A percentile compares a stretch with the other conserved stretches of the same genome.
phyloP scores from a whole-genome alignment of 1,140 invertebrate species.

The Hylaeus volcanicus region DNA sequence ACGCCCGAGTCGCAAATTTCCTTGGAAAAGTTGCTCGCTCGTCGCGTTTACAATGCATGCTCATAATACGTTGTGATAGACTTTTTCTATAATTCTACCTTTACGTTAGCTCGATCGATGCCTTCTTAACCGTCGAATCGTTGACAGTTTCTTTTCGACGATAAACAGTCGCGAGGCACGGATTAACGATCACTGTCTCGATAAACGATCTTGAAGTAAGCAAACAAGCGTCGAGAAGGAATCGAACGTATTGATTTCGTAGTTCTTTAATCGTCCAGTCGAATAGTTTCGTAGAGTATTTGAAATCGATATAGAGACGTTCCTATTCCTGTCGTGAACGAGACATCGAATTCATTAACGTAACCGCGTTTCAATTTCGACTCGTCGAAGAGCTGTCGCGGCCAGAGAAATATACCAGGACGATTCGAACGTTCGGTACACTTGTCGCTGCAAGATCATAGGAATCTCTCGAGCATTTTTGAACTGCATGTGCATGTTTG shows the following conservation, averaged over 20 bases:
- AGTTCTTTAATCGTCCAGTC: conserved; percentile 34
- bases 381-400: no score
- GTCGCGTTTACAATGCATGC: conserved; percentile 33
- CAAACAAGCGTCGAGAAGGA: conserved; percentile 30
- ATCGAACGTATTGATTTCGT: conserved; percentile 44
- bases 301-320: conserved; percentile 38
- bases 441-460: conserved; percentile 51
- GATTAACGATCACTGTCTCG: neutral
- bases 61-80: conserved; percentile 45
- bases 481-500: conserved; percentile 75
- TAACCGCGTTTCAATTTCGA: conserved; percentile 33
- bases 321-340: conserved; percentile 43
- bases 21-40: conserved; percentile 7
- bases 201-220: neutral
- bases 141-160: neutral
- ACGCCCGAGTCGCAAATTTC: neutral
- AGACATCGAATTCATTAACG: conserved; percentile 56
- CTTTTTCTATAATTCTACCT: conserved; percentile 35
- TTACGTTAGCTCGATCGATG: conserved; percentile 35
- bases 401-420: neutral
- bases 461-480: conserved; percentile 68
- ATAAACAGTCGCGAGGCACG: neutral
- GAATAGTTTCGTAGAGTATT: conserved; percentile 31
- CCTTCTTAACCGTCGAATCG: conserved; percentile 6
- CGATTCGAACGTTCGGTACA: neutral